Evolutionary conservation across 2,113 vertebrate genomes (phyloP), one percentile per base, ranked within the genome.

Genomic region (Chaetodon auriga): DNA sequence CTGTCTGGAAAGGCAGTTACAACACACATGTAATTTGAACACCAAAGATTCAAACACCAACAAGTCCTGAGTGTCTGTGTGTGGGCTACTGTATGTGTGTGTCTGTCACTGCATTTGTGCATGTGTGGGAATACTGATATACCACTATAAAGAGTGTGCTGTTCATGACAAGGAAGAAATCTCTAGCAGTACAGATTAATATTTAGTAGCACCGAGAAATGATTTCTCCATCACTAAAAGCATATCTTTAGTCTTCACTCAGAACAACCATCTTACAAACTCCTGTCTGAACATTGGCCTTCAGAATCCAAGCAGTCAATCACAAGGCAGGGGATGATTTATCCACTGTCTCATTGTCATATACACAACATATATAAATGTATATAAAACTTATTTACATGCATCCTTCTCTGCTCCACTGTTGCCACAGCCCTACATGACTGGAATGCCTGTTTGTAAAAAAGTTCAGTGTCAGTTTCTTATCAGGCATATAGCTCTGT

Each of bases 331-430:
- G 45, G 76, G 86, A 83, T 70, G 82, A 86, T 82, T 69, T 81
- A 61, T 51, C 80, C 86, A 82, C 79, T 81, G 91, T 89, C 87
- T 87, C 86, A 82, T 87, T 90, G 87, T 92, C 90, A 89, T 93
- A 85, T 91, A 93, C 85, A 95, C 75, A 87, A 88, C 86, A 85
- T 90, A 91, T 93, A 89, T 92, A 92, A 87, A 91, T 80, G 84
- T 92, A 87, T 92, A 85, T 90, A 82, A 89, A 90, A 82, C 38
- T 0, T 96, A 96, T 95, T 93, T 96, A 96, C 95, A 96, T 70
- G 69, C 61, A 92, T 89, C 85, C 91, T 90, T 94, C 90, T 91
- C 86, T 91, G 91, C 90, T 83, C 91, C 86, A 86, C 76, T 83
- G 57, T 88, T 80, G 69, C 71, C 85, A 90, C 74, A 87, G 86